Base-by-base conservation (phyloP, 2,797 vertebrate genomes). In the Lithobates sylvaticus region DNA sequence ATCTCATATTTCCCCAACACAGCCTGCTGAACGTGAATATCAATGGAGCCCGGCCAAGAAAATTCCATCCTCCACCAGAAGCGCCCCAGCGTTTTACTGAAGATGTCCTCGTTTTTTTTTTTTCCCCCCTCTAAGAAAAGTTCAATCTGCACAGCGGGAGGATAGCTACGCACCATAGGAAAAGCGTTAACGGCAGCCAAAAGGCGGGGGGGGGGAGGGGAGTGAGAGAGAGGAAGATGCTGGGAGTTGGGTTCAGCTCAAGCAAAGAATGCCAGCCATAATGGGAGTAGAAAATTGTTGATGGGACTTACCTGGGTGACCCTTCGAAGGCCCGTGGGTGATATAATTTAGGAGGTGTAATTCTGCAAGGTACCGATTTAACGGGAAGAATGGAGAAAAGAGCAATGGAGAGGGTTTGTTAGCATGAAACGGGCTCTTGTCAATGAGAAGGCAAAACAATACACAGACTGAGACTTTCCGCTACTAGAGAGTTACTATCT, bases 51-150 rank as follows among this genome's bases (percentile, higher is more conserved):
- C 91, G 92, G 92, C 92, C 93, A 93, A 83, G 72, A 65, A 88
- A 75, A 87, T 89, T 91, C 89, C 94, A 91, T 94, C 94, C 93
- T 93, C 91, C 94, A 88, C 90, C 93, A 93, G 91, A 90, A 93
- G 92, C 23, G 23, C 61, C 16, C 23, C 58, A 89, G 89, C 78
- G 90, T 92, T 91, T 91, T 83, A 29, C 88, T 90, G 91, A 90
- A 92, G 92, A 83, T 94, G 94, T 93, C 78, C 44, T 85, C 90
- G 5, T 93, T 90, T 54, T 54, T 18, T 54, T 54, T 44, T 1
- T 29, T 44, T 16, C 47, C n/a, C n/a, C n/a, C n/a, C 47, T n/a
- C 23, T 23, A 64, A 7, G 6, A 64, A 23, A 23, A 10, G 9
- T 64, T 6, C 61, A 10, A 86, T 93, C 89, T 90, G 91, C 90